Evolutionary conservation across 2,888 invertebrate genomes (phyloP).

Genomic region (Ramazzottius varieornatus): DNA sequence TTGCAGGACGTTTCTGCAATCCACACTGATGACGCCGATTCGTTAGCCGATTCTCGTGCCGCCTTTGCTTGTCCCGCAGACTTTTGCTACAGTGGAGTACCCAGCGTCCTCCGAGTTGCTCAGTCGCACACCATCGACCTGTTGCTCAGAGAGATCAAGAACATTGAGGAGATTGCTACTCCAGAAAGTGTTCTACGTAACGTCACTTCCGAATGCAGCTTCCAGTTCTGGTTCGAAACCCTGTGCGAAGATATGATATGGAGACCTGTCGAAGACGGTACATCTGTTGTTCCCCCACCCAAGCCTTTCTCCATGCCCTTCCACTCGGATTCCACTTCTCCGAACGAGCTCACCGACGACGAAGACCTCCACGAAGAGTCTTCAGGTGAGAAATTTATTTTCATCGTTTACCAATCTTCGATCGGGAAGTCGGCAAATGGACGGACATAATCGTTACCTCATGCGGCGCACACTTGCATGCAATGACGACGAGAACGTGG

Average conservation of each 20-base stretch:
- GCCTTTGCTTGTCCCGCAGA: background rate
- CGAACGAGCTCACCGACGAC: too few species aligned
- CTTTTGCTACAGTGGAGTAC: constrained; percentile 1
- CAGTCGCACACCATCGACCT: background rate
- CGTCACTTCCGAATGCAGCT: background rate
- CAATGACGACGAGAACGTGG: too few species aligned
- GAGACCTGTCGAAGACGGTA: background rate
- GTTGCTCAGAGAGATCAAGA: background rate
- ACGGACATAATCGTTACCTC: too few species aligned
- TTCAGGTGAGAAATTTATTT: background rate
- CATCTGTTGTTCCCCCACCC: background rate
- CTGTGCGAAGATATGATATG: background rate
- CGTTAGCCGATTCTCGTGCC: too few species aligned
- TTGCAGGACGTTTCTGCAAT: too few species aligned
- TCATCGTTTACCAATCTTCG: too few species aligned
- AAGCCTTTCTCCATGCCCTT: too few species aligned
- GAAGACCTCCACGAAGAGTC: too few species aligned
- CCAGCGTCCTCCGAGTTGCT: background rate
- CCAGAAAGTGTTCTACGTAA: background rate
- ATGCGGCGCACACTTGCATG: too few species aligned
- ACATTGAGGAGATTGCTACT: background rate
- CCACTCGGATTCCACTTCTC: too few species aligned
- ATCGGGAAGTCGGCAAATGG: too few species aligned
- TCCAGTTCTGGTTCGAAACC: background rate
- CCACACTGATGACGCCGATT: too few species aligned